Conservation (phyloP, 2,797 vertebrate genomes). For the Notolepis coatsorum region DNA sequence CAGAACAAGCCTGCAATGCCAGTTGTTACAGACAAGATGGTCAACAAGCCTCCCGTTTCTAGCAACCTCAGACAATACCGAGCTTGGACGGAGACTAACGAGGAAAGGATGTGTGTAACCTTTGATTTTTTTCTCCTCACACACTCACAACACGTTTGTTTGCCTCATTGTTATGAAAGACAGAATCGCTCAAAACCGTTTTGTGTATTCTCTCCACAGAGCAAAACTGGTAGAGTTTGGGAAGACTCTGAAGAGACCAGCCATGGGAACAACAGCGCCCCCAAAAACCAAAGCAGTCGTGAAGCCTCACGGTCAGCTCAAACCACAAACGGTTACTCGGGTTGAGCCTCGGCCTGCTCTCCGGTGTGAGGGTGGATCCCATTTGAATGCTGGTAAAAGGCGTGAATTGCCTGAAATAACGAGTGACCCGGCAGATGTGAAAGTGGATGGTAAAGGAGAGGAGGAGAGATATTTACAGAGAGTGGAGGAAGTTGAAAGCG, state of each 20-base stretch:
- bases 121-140: background rate
- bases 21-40: slow-evolving; percentile 50
- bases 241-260: slow-evolving; percentile 76
- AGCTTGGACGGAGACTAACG: slow-evolving; percentile 70
- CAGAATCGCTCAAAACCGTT: no score
- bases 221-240: slow-evolving; percentile 79
- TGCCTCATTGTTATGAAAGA: no score
- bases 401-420: background rate
- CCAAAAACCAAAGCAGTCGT: slow-evolving; percentile 32
- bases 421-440: background rate
- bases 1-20: slow-evolving; percentile 54
- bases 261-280: slow-evolving; percentile 36
- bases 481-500: background rate
- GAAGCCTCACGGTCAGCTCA: slow-evolving; percentile 24
- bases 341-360: background rate
- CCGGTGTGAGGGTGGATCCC: background rate
- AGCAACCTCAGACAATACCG: slow-evolving; percentile 72
- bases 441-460: slow-evolving; percentile 36
- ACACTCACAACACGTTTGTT: no score
- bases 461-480: background rate
- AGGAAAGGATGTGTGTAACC: slow-evolving; percentile 83
- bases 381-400: background rate
- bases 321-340: slow-evolving; percentile 8
- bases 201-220: slow-evolving; percentile 52
- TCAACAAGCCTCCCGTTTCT: slow-evolving; percentile 58